Base-by-base conservation (phyloP, 2,888 invertebrate genomes). In the Orchesella flavescens region DNA sequence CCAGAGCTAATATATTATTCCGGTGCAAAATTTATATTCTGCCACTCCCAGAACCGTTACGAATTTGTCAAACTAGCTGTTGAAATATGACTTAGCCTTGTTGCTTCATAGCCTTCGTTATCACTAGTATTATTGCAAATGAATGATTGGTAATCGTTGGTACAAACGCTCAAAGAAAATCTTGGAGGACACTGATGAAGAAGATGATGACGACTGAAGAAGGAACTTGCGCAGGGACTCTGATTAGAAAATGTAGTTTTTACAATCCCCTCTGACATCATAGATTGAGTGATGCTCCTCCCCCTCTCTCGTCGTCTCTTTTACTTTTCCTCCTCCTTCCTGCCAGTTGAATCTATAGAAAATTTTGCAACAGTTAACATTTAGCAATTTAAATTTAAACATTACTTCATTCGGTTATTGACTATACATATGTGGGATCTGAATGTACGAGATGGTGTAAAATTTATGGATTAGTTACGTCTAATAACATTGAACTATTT, bases 231-330 rank as follows among this genome's bases (percentile, higher is more conserved):
- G 43, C 44, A 63, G 55, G 76, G 49, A 49, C 57, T 57, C 17
- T 65, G 19, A 65, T 24, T 17, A 44, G n/a, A 46, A 66, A 44
- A 66, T 24, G 75, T 55, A 13, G 71, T 17, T 55, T 73, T 44
- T 23, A 75, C 49, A 44, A 69, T 74, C 81, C 61, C 63, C 57
- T 49, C 68, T 74, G 65, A 81, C 81, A 81, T 81, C 53, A 75
- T 81, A 80, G 55, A 73, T 17, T 73, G 55, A n/a, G 44, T 21
- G 68, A 68, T 57, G 49, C 79, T 23, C 75, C 75, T 34, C 68
- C 43, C 61, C 55, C 55, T 34, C 59, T n/a, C 69, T n/a, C 61
- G 24, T 24, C 24, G 1, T 15, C 57, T 1, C 61, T 24, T 15
- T 61, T 24, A 61, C 61, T 61, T 61, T 61, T 61, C 61, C 61